phyloP scores from a whole-genome alignment of 2,888 invertebrate species.

The Sarcophaga variegata region DNA sequence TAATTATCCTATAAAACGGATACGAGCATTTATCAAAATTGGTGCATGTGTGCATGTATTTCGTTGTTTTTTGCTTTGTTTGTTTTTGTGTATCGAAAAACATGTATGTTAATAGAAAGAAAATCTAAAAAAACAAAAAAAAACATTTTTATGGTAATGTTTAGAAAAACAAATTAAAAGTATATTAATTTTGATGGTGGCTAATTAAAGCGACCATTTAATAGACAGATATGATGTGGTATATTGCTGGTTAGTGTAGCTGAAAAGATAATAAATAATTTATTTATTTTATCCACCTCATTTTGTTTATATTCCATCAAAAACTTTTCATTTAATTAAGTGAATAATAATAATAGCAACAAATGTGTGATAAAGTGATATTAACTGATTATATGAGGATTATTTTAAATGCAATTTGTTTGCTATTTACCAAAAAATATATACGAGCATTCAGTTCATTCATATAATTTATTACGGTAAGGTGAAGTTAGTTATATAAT shows the following conservation, averaged over 20 bases:
- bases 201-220: neutral
- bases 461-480: neutral
- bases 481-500: too few relatives aligned
- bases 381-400: neutral
- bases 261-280: neutral
- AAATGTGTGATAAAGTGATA: constrained; percentile 9
- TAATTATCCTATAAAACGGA: constrained; percentile 12
- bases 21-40: constrained; percentile 4
- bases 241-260: neutral
- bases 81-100: neutral
- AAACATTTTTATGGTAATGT: constrained; percentile 4
- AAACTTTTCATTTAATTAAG: neutral
- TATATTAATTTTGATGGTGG: constrained; percentile 14
- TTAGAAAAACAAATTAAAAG: constrained; percentile 17
- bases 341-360: neutral
- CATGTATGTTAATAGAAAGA: neutral
- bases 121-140: neutral
- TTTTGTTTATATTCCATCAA: neutral
- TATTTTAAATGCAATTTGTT: constrained; percentile 4
- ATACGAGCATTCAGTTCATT: neutral
- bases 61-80: neutral
- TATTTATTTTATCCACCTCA: neutral
- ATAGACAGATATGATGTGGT: neutral
- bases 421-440: neutral
- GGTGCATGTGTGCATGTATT: neutral